Evolutionary conservation across 2,888 invertebrate species (phyloP).

Genomic region (Strigamia maritima): DNA sequence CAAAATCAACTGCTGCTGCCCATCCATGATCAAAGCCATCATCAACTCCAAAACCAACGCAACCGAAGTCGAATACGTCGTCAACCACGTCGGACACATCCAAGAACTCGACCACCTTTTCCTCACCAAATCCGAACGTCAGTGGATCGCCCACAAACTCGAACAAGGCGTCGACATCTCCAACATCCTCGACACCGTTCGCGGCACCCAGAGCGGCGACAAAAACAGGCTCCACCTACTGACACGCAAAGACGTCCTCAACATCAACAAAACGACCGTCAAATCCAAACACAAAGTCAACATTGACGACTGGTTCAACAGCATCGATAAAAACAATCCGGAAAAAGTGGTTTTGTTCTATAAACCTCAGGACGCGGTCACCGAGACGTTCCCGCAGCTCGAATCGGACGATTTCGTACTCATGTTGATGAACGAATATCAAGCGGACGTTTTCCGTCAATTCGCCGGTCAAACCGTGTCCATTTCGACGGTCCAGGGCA

Average conservation of each 20-base stretch:
- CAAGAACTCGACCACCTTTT: neutral
- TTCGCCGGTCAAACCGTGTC: neutral
- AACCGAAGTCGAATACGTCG: neutral
- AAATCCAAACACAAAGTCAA: neutral
- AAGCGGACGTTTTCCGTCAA: neutral
- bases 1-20: constrained; percentile 36
- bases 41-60: neutral
- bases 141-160: neutral
- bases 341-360: neutral
- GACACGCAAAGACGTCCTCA: neutral
- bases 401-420: neutral
- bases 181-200: neutral
- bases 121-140: neutral
- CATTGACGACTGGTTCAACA: neutral
- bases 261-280: neutral
- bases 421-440: neutral
- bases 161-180: neutral
- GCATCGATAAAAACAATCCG: neutral
- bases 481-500: neutral
- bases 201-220: neutral
- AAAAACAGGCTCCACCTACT: neutral
- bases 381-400: neutral
- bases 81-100: neutral
- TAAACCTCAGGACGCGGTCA: neutral
- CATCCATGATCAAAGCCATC: constrained; percentile 33